phyloP scores from a whole-genome alignment of 2,113 vertebrate genomes.

The Castor canadensis region DNA sequence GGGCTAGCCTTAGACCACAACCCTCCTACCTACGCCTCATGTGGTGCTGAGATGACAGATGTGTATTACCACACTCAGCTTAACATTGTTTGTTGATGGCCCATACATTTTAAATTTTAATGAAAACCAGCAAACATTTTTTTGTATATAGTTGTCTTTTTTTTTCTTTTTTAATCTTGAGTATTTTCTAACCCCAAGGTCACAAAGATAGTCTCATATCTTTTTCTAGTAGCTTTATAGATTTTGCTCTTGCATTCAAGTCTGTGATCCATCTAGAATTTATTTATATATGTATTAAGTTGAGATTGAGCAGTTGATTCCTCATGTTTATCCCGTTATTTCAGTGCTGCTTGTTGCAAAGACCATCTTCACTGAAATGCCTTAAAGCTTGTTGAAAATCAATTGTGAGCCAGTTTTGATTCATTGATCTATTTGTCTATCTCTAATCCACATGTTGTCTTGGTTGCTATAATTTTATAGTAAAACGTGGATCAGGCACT shows the following conservation, averaged over 20 bases:
- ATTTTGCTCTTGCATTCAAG: slow-evolving; percentile 3
- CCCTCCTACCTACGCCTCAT: no score
- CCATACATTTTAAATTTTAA: not conserved
- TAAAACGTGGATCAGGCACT: not conserved
- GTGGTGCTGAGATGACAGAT: no score
- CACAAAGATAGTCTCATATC: not conserved
- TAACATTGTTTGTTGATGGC: not conserved
- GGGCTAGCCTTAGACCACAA: no score
- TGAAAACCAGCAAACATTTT: not conserved
- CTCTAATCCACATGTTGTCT: not conserved
- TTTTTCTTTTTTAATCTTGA: not conserved
- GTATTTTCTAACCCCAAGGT: not conserved
- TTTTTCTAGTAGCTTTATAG: not conserved
- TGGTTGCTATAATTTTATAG: slow-evolving; percentile 2
- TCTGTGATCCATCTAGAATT: not conserved
- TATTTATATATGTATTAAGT: not conserved
- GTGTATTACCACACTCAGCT: not conserved
- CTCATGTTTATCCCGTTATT: not conserved
- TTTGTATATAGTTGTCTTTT: not conserved
- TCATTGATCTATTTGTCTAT: not conserved
- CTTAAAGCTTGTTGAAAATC: not conserved
- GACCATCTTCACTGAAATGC: not conserved
- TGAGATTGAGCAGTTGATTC: not conserved
- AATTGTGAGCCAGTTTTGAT: not conserved
- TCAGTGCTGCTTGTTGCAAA: not conserved